Percentiles rank a stretch among this genome's conserved stretches.
Evolutionary conservation across 2,113 vertebrate species (phyloP).

Genomic region (Lepus americanus): DNA sequence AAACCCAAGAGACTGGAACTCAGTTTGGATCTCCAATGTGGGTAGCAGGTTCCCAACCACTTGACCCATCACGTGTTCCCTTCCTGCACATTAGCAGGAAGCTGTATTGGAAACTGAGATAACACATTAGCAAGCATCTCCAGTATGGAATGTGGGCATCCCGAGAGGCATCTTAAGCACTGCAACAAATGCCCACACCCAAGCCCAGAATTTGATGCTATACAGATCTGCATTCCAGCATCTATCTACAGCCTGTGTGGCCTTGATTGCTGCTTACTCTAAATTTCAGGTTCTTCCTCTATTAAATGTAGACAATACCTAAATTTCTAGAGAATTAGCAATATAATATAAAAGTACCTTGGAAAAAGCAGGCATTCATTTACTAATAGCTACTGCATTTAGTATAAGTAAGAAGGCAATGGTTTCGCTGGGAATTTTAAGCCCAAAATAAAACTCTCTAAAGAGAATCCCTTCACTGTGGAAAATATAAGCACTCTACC

Average conservation of each 20-base stretch:
- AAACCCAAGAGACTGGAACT: no score
- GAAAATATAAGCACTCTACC: neutral
- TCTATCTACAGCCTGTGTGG: neutral
- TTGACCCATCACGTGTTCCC: no score
- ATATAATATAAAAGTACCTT: neutral
- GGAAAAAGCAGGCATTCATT: neutral
- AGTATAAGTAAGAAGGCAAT: neutral
- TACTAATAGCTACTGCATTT: neutral
- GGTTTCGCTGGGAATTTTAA: neutral
- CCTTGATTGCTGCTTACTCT: neutral
- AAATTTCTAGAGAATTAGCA: neutral
- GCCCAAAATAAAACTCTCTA: neutral
- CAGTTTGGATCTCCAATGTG: no score
- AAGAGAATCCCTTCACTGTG: neutral
- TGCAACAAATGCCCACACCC: no score
- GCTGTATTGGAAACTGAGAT: no score
- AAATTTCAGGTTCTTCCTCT: neutral
- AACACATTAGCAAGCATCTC: no score
- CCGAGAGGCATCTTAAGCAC: no score
- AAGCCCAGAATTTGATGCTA: neutral
- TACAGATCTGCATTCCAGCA: neutral
- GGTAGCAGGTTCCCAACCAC: no score
- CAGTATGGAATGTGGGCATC: no score
- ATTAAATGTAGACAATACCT: neutral
- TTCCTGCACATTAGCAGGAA: no score